phyloP scores from a whole-genome alignment of 2,888 invertebrate species.

The Amphipyra tragopoginis region DNA sequence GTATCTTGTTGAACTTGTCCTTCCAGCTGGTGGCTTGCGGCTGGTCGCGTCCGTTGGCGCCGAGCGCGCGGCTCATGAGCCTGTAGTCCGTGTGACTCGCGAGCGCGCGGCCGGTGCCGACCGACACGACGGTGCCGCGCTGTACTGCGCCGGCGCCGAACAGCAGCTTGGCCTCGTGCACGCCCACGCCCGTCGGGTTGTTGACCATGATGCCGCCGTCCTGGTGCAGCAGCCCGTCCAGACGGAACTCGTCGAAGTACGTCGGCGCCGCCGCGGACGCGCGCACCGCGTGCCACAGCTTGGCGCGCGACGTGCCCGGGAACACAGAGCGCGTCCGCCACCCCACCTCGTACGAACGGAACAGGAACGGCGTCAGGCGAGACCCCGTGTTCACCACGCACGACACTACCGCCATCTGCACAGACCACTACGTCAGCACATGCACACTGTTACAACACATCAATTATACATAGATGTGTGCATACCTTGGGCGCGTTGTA shows the following conservation, averaged over 20 bases:
- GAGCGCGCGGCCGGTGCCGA: conserved; percentile 93
- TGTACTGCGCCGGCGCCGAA: conserved; percentile 94
- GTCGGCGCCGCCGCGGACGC: conserved; percentile 98
- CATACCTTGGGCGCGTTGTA: conserved; percentile 76
- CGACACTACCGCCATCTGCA: conserved; percentile 94
- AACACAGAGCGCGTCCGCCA: conserved; percentile 92
- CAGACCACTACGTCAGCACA: too few relatives aligned
- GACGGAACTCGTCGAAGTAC: conserved; percentile 95
- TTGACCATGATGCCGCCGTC: conserved; percentile 96
- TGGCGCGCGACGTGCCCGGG: conserved; percentile 92
- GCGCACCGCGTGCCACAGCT: conserved; percentile 95
- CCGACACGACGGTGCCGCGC: conserved; percentile 93
- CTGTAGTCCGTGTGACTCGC: conserved; percentile 53
- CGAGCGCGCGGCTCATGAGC: conserved; percentile 21
- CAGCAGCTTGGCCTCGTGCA: conserved; percentile 95
- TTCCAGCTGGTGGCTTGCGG: conserved; percentile 91
- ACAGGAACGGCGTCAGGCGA: conserved; percentile 93
- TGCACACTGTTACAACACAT: too few relatives aligned
- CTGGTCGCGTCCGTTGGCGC: conserved; percentile 39
- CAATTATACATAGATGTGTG: too few relatives aligned
- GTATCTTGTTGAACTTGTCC: conserved; percentile 94
- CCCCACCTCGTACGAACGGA: conserved; percentile 95
- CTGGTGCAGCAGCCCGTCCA: conserved; percentile 93
- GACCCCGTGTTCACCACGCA: conserved; percentile 93
- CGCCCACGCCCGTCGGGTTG: conserved; percentile 96